These are phyloP conservation scores for Ephydatia muelleri DNA, from an alignment of 37 sponge, comb jelly and placozoan species.

Conservation along the genomic window DNA sequence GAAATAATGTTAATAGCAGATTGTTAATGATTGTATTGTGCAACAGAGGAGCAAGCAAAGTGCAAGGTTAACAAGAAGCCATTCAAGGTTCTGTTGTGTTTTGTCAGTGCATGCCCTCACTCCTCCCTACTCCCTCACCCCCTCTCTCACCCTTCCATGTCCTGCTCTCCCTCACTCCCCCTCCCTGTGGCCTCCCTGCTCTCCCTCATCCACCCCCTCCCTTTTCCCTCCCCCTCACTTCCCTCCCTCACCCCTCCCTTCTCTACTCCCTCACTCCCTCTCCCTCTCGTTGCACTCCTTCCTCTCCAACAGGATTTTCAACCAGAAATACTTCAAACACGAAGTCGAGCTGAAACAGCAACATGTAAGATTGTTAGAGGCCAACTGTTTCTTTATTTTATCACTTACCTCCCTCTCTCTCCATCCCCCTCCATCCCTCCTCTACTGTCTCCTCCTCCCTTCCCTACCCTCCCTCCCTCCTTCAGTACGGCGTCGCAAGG, in stretches of 20 bases:
- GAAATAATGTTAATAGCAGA: neutral
- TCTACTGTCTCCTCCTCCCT: neutral
- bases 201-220: neutral
- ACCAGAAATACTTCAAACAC: conserved; percentile 27
- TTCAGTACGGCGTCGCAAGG: neutral
- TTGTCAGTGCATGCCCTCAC: neutral
- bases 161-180: no score
- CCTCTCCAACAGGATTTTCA: conserved; percentile 25
- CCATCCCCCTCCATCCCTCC: neutral
- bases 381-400: no score
- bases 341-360: conserved; percentile 48
- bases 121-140: no score
- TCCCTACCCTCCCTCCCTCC: neutral
- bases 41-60: neutral
- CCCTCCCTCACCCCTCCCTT: neutral
- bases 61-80: neutral
- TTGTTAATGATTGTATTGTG: neutral
- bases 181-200: no score
- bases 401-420: neutral
- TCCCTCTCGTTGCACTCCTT: conserved; percentile 4
- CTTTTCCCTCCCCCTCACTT: neutral
- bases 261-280: neutral
- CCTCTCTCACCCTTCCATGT: no score
- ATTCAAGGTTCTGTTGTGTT: no score
- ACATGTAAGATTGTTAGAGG: neutral